Conservation (phyloP, 2,888 invertebrate species). For the Sarcophaga caerulescens region DNA sequence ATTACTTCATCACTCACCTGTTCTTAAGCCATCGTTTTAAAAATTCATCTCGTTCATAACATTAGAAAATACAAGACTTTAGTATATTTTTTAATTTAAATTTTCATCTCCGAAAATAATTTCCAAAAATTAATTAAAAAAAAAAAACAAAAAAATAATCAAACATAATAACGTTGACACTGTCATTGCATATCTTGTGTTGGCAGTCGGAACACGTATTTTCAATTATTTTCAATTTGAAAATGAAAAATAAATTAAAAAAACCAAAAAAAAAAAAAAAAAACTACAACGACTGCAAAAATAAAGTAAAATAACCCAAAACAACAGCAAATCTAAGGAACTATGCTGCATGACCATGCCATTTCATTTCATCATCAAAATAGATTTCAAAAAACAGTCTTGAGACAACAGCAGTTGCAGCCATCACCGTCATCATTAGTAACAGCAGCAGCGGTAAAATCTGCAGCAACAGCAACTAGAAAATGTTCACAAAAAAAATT, state of each 20-base stretch:
- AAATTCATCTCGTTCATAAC: too few species aligned
- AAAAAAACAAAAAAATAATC: background rate
- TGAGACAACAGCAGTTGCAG: background rate
- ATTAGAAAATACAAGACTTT: too few species aligned
- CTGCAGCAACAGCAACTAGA: constrained; percentile 9
- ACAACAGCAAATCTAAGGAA: constrained; percentile 32
- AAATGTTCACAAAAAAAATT: constrained; percentile 46
- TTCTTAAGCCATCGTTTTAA: too few species aligned
- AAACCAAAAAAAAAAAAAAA: constrained; percentile 12
- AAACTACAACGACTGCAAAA: too few species aligned
- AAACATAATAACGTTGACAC: constrained; percentile 10
- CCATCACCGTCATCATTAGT: too few species aligned
- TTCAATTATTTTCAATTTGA: constrained; percentile 76
- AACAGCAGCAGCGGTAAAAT: background rate
- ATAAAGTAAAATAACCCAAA: background rate
- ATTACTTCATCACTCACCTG: too few species aligned
- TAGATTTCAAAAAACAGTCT: background rate
- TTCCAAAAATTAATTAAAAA: background rate
- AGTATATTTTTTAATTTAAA: too few species aligned
- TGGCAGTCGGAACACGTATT: constrained; percentile 76
- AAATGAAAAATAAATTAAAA: constrained; percentile 14
- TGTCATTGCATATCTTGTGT: constrained; percentile 23
- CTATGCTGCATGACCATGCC: constrained; percentile 37
- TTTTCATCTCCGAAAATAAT: background rate
- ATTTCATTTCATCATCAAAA: background rate